A percentile compares a stretch with the other conserved stretches of the same genome.
Conservation (phyloP, 2,888 invertebrate genomes). For the Cephonodes hylas region DNA sequence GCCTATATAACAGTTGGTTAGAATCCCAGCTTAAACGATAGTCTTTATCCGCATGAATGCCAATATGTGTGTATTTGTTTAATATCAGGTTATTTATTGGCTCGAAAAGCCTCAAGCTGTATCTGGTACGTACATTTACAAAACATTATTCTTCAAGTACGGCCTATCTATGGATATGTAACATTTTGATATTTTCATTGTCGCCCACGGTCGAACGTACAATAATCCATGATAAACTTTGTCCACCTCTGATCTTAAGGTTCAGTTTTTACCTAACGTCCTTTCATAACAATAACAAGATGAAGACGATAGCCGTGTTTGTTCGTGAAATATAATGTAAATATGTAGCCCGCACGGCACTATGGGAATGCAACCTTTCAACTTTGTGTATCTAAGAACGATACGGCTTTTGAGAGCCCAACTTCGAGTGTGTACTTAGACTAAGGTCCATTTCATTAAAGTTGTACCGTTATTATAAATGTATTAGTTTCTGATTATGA, state of each 20-base stretch:
- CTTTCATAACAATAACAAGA: conserved; percentile 11
- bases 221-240: background rate
- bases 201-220: background rate
- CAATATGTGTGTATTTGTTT: too few species aligned
- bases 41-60: too few species aligned
- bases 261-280: background rate
- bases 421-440: background rate
- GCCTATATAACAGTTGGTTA: too few species aligned
- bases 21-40: too few species aligned
- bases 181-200: too few species aligned
- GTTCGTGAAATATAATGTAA: conserved; percentile 20
- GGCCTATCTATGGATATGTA: too few species aligned
- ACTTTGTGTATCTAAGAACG: conserved; percentile 4
- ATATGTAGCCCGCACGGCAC: conserved; percentile 9
- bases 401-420: background rate
- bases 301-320: conserved; percentile 14
- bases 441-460: background rate
- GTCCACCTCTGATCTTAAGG: background rate
- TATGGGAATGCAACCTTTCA: conserved; percentile 9
- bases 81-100: too few species aligned
- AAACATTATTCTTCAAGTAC: too few species aligned
- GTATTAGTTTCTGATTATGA: too few species aligned
- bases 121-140: too few species aligned
- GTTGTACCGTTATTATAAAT: background rate
- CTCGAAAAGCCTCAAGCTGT: too few species aligned